Conservation (phyloP, 2,888 invertebrate genomes). For the Andricus curvator region DNA sequence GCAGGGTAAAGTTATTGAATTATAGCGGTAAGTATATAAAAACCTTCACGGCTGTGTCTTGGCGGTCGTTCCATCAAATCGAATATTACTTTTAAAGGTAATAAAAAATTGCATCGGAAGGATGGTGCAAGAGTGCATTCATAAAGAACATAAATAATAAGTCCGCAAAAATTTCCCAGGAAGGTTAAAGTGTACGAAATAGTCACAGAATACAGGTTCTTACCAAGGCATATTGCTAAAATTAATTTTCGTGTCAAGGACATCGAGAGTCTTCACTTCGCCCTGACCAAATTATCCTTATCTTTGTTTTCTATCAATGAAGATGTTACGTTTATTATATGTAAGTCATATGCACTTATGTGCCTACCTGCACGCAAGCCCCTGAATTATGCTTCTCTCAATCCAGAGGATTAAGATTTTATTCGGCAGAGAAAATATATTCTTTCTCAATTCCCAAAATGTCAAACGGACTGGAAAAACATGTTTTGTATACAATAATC, state of each 20-base stretch:
- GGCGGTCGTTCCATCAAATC: constrained; percentile 38
- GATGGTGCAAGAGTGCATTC: constrained; percentile 20
- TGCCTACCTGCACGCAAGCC: constrained; percentile 1
- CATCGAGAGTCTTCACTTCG: constrained; percentile 16
- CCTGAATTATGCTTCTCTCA: neutral
- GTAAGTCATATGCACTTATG: constrained; percentile 1
- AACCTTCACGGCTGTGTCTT: constrained; percentile 25
- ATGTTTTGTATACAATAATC: too few relatives aligned
- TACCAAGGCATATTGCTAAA: neutral
- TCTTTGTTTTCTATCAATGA: constrained; percentile 10
- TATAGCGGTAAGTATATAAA: constrained; percentile 20
- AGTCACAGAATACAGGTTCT: neutral
- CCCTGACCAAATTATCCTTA: constrained; percentile 30
- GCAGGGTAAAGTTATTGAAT: constrained; percentile 36
- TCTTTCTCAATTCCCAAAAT: too few relatives aligned
- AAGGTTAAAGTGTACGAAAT: constrained; percentile 17
- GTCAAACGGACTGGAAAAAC: too few relatives aligned
- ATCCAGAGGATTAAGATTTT: neutral
- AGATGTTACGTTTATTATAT: constrained; percentile 12
- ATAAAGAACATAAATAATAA: constrained; percentile 31
- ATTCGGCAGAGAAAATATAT: neutral
- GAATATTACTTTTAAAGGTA: constrained; percentile 32
- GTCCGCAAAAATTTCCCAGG: constrained; percentile 22
- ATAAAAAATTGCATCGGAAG: constrained; percentile 33
- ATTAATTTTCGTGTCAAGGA: constrained; percentile 28